These are phyloP conservation scores for Calameuta pallipes DNA, from an alignment of 2,888 invertebrate genomes.

Conservation along the genomic window DNA sequence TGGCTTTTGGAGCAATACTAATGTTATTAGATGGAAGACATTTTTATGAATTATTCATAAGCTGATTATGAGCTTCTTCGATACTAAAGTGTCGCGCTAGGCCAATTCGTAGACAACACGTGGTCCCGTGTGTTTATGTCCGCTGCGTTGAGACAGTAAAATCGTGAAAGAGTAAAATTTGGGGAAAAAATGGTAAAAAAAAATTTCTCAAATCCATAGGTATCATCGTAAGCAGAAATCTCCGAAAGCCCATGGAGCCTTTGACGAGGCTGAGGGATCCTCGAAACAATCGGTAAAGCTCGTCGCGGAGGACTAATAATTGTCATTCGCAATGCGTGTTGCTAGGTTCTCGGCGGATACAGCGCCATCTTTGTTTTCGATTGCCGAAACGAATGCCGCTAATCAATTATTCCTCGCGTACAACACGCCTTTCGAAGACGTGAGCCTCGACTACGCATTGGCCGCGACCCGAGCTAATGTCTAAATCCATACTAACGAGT, in stretches of 20 bases:
- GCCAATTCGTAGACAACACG: background rate
- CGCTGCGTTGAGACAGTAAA: background rate
- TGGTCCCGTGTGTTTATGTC: background rate
- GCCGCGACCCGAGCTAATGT: slow-evolving; percentile 4
- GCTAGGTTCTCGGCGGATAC: slow-evolving; percentile 41
- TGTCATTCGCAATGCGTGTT: slow-evolving; percentile 39
- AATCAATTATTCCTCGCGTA: slow-evolving; percentile 57
- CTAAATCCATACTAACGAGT: slow-evolving; percentile 2
- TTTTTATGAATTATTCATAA: background rate
- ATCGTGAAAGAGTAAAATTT: background rate
- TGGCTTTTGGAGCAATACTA: background rate
- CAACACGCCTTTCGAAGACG: slow-evolving; percentile 16
- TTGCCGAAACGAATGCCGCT: slow-evolving; percentile 57
- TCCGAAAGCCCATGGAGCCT: background rate
- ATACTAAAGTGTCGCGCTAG: background rate
- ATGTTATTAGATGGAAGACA: background rate
- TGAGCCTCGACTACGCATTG: slow-evolving; percentile 4
- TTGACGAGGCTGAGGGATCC: background rate
- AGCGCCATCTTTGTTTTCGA: slow-evolving; percentile 52
- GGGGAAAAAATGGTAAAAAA: too few species aligned
- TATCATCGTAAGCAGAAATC: background rate
- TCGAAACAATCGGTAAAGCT: background rate
- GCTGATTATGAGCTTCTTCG: background rate
- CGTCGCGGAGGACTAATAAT: slow-evolving; percentile 22
- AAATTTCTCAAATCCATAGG: too few species aligned